Evolutionary conservation across 1,140 invertebrate genomes (phyloP).

Genomic region (Drosophila ficusphila): DNA sequence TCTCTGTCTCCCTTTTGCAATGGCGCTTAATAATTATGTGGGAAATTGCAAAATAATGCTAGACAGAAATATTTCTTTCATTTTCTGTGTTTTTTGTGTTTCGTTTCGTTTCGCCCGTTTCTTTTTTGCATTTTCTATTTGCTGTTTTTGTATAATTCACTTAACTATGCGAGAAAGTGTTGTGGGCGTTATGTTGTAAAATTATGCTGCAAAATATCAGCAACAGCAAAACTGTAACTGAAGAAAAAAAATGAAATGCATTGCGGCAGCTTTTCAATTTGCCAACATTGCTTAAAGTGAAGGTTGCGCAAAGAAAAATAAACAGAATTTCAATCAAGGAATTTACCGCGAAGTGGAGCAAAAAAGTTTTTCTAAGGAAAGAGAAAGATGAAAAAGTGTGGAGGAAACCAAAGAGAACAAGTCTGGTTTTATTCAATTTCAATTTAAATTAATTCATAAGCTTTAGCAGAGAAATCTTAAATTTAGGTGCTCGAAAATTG

Average conservation of each 20-base stretch:
- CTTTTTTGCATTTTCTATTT: conserved; percentile 35
- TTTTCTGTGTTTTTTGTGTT: conserved; percentile 14
- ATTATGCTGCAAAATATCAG: conserved; percentile 34
- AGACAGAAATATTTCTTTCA: conserved; percentile 67
- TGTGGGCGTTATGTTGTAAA: conserved; percentile 66
- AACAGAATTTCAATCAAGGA: conserved; percentile 4
- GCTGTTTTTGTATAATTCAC: conserved; percentile 42
- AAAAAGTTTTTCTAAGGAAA: conserved; percentile 3
- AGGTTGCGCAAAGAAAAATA: conserved; percentile 28
- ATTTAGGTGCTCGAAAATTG: no score
- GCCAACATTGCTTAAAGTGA: conserved; percentile 30
- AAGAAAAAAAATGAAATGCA: conserved; percentile 39
- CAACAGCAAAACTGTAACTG: conserved; percentile 11
- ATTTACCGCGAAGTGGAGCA: conserved; percentile 19
- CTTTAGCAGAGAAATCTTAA: no score
- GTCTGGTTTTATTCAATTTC: background rate
- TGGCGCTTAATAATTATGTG: conserved; percentile 78
- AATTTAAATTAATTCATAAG: no score
- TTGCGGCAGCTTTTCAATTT: conserved; percentile 45
- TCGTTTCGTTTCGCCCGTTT: conserved; percentile 32
- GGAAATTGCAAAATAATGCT: conserved; percentile 76
- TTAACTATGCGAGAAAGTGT: conserved; percentile 77
- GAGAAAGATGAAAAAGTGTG: background rate
- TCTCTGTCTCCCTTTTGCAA: background rate
- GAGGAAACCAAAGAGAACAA: background rate